These are phyloP conservation scores for Drosophila littoralis DNA, from an alignment of 1,140 invertebrate genomes.

Conservation along the genomic window DNA sequence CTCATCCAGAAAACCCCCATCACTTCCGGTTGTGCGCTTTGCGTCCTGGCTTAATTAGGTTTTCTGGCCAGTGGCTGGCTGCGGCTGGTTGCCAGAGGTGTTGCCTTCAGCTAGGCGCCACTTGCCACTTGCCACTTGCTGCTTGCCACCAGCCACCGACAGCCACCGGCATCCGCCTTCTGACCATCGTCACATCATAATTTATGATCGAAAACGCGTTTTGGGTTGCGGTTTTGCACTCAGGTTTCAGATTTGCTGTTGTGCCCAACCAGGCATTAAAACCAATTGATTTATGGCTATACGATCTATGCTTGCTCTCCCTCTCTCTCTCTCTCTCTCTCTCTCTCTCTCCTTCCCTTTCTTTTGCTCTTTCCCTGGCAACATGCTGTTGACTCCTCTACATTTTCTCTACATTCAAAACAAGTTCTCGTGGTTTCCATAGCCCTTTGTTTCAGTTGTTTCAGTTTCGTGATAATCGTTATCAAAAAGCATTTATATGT, in stretches of 20 bases:
- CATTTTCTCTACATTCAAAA: conserved; percentile 45
- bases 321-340: neutral
- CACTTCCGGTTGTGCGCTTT: conserved; percentile 31
- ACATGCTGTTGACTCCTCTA: neutral
- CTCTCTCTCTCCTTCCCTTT: conserved; percentile 9
- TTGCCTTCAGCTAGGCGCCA: conserved; percentile 24
- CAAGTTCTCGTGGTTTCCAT: conserved; percentile 16
- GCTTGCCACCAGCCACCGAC: conserved; percentile 6
- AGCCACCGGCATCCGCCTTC: conserved; percentile 8
- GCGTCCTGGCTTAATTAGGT: conserved; percentile 73
- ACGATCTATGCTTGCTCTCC: conserved; percentile 16
- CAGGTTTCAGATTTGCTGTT: conserved; percentile 50
- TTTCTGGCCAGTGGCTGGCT: conserved; percentile 62
- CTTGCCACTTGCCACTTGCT: conserved; percentile 24
- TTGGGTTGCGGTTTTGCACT: conserved; percentile 54
- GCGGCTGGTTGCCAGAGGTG: conserved; percentile 14
- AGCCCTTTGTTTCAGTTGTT: neutral
- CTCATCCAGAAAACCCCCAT: conserved; percentile 3
- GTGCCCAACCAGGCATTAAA: conserved; percentile 63
- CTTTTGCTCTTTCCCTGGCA: neutral
- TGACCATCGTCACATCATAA: conserved; percentile 51
- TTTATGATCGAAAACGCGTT: conserved; percentile 80
- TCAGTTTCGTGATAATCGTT: no score
- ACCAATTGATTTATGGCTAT: conserved; percentile 73
- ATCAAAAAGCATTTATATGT: no score